Evolutionary conservation across 2,888 invertebrate species (phyloP).

Genomic region (Palloptera scutellata): DNA sequence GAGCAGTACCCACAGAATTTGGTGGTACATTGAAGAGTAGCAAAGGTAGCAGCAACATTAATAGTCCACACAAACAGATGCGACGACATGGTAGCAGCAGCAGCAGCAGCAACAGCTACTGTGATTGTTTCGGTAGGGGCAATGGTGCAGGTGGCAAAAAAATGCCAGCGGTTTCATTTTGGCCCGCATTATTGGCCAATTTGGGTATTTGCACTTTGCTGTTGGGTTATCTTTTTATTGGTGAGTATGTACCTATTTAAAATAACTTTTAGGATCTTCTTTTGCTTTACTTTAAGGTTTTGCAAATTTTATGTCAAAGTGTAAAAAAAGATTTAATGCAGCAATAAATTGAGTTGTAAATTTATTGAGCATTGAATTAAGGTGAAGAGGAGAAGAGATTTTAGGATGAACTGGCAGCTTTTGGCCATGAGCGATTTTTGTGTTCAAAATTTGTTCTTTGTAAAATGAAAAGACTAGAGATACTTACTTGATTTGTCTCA

Average conservation of each 20-base stretch:
- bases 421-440: too few species aligned
- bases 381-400: background rate
- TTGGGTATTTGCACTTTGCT: constrained; percentile 36
- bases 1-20: constrained; percentile 23
- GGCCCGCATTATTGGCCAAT: constrained; percentile 37
- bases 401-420: too few species aligned
- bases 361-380: background rate
- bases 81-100: background rate
- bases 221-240: constrained; percentile 35
- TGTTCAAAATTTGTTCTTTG: too few species aligned
- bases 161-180: constrained; percentile 27
- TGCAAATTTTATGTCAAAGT: background rate
- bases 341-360: background rate
- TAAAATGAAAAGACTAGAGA: too few species aligned
- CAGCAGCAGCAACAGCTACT: constrained; percentile 17
- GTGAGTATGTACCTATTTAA: constrained; percentile 30
- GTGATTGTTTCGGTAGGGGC: constrained; percentile 30
- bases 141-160: background rate
- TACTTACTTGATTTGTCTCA: too few species aligned
- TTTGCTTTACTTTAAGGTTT: background rate
- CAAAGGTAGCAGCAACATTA: constrained; percentile 27
- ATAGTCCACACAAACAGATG: constrained; percentile 29
- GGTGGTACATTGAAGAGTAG: constrained; percentile 28
- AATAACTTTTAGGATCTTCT: background rate
- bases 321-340: background rate